A percentile compares a stretch with the other conserved stretches of the same genome.
phyloP scores from a whole-genome alignment of 2,797 vertebrate species.

The Gymnothorax javanicus region DNA sequence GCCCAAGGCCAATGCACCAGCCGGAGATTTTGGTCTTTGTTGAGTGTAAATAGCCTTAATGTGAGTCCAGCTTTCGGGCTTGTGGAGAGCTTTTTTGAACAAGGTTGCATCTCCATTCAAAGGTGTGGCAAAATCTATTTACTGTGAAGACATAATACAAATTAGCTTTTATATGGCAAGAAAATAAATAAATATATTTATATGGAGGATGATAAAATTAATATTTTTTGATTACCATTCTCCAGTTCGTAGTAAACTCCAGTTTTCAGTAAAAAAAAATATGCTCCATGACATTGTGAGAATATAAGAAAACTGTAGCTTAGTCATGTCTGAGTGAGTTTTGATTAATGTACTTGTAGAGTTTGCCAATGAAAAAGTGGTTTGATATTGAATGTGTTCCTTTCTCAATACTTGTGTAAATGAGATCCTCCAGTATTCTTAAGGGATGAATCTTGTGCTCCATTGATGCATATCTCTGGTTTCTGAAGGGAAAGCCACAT shows the following conservation, averaged over 20 bases:
- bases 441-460: conserved; percentile 14
- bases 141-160: conserved; percentile 55
- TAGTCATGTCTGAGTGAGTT: neutral
- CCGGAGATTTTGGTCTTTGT: conserved; percentile 12
- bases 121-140: conserved; percentile 47
- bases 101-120: conserved; percentile 27
- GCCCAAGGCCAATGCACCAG: conserved; percentile 9
- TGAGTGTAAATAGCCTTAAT: conserved; percentile 54
- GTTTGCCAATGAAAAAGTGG: neutral
- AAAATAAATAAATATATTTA: conserved; percentile 65
- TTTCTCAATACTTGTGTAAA: neutral
- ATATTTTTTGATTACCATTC: conserved; percentile 52
- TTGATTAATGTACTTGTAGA: conserved; percentile 7
- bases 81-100: conserved; percentile 41
- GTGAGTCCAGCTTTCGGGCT: conserved; percentile 39
- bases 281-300: conserved; percentile 58
- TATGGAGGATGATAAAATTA: conserved; percentile 49
- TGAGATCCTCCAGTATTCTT: neutral
- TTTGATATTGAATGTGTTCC: neutral
- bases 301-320: conserved; percentile 43
- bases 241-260: conserved; percentile 35
- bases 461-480: neutral
- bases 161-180: conserved; percentile 52
- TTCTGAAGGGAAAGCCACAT: conserved; percentile 43
- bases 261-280: conserved; percentile 52